phyloP scores from a whole-genome alignment of 2,888 invertebrate genomes.

The Drosophila prolongata region DNA sequence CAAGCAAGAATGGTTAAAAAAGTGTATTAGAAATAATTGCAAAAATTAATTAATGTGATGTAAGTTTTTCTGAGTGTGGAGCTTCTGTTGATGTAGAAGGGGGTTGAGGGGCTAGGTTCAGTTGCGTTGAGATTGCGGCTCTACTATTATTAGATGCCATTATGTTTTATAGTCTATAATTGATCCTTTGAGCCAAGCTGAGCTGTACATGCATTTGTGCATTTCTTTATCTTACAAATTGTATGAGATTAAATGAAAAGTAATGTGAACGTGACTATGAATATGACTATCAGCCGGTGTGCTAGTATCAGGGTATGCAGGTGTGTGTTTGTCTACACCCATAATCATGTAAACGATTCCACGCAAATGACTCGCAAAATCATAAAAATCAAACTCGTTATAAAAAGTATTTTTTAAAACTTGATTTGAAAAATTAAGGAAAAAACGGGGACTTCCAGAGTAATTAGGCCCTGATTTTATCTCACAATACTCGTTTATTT shows the following conservation, averaged over 20 bases:
- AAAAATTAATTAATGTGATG: background rate
- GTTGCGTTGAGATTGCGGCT: conserved; percentile 71
- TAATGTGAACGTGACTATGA: conserved; percentile 56
- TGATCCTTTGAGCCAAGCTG: conserved; percentile 76
- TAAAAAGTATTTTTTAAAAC: too few relatives aligned
- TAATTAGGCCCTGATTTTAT: too few relatives aligned
- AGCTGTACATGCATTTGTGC: conserved; percentile 54
- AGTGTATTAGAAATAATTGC: background rate
- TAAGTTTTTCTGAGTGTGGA: conserved; percentile 6
- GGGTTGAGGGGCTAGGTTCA: conserved; percentile 7
- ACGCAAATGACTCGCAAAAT: conserved; percentile 23
- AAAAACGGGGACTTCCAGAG: too few relatives aligned
- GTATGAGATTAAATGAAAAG: conserved; percentile 76
- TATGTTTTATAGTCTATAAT: conserved; percentile 84
- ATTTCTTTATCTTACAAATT: conserved; percentile 79
- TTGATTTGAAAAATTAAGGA: too few relatives aligned
- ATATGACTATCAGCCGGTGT: conserved; percentile 18
- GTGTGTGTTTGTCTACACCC: conserved; percentile 13
- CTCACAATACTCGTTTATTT: too few relatives aligned
- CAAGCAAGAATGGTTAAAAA: too few relatives aligned
- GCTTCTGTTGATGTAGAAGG: background rate
- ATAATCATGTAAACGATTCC: conserved; percentile 49
- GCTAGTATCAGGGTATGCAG: conserved; percentile 16
- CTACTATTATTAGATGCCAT: conserved; percentile 84
- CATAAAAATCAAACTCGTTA: background rate